These are phyloP conservation scores for Agapornis canus DNA, from an alignment of 2,797 vertebrate species.

Conservation along the genomic window DNA sequence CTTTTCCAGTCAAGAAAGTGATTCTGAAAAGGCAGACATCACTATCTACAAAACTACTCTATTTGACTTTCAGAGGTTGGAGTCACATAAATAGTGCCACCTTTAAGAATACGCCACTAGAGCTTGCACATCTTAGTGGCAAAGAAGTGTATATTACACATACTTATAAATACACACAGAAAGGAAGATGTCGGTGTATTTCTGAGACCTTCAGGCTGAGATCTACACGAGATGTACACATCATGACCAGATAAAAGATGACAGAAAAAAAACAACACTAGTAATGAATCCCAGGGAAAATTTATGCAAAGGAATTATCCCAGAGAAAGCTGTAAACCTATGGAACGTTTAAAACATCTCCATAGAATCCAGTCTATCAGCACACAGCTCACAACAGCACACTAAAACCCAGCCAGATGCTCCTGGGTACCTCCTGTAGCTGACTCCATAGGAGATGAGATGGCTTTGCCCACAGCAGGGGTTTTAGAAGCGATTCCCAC, in stretches of 20 bases:
- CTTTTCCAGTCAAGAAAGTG: not conserved
- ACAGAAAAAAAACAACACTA: not conserved
- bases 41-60: too few relatives aligned
- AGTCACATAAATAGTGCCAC: not conserved
- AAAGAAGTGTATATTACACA: not conserved
- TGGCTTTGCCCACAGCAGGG: not conserved
- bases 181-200: not conserved
- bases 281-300: not conserved
- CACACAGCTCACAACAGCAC: not conserved
- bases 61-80: too few relatives aligned
- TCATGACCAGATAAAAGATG: not conserved
- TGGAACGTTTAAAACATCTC: not conserved
- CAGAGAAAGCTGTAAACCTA: not conserved
- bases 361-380: not conserved
- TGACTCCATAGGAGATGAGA: fast-evolving
- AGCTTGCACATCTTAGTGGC: not conserved
- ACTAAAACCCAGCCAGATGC: not conserved
- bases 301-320: not conserved
- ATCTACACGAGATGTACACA: not conserved
- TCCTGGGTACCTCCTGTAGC: not conserved
- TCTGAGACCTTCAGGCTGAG: not conserved
- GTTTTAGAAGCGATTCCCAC: not conserved
- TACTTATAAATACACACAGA: not conserved
- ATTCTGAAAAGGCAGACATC: not conserved
- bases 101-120: not conserved